Conservation (phyloP, 2,113 vertebrate species). For the Ranitomeya variabilis region DNA sequence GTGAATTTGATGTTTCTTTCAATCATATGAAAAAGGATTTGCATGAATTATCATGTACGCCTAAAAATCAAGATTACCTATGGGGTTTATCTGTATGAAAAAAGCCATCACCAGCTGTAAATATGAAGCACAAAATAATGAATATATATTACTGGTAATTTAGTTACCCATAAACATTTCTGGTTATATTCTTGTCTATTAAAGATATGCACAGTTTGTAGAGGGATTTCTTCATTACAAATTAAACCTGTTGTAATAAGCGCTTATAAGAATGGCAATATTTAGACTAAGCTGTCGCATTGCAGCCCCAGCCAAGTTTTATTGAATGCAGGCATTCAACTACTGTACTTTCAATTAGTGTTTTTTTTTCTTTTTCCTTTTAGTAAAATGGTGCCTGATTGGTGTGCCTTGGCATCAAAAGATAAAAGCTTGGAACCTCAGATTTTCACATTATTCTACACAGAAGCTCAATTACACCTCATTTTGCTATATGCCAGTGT, state of each 20-base stretch:
- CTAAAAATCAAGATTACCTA: constrained; percentile 34
- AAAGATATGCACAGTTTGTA: not conserved
- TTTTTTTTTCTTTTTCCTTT: not conserved
- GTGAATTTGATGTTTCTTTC: constrained; percentile 31
- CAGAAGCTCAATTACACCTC: not conserved
- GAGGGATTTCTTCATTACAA: constrained; percentile 27
- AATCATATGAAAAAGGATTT: constrained; percentile 34
- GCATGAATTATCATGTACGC: constrained; percentile 36
- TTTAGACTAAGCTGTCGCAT: constrained; percentile 26
- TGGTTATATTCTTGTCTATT: constrained; percentile 10
- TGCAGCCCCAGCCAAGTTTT: not conserved
- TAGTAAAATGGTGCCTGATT: not conserved
- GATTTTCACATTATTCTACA: not conserved
- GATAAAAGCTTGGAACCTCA: not conserved
- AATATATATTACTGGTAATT: constrained; percentile 11
- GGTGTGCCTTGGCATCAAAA: not conserved
- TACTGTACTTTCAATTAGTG: not conserved
- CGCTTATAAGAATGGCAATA: constrained; percentile 31
- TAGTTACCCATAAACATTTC: constrained; percentile 1
- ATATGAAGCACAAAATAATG: not conserved
- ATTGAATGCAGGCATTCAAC: not conserved
- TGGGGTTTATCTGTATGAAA: constrained; percentile 18
- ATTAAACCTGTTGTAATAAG: constrained; percentile 7
- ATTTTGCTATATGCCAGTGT: not conserved
- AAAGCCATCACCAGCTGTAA: not conserved